These are phyloP conservation scores for Eulemur coronatus DNA, from an alignment of 2,797 vertebrate genomes.

Conservation along the genomic window DNA sequence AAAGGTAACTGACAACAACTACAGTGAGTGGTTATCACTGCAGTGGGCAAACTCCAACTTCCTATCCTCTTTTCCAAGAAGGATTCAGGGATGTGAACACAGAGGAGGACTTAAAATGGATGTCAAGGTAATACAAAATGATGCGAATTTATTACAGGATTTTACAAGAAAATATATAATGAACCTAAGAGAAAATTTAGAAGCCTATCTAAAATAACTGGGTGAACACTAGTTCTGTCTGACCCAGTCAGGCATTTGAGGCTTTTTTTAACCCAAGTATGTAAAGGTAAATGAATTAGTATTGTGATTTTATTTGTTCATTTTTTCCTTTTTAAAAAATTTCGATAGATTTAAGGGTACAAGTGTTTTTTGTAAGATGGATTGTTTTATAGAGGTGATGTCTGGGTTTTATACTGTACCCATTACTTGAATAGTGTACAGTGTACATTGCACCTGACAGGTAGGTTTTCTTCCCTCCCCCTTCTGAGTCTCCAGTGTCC, in stretches of 20 bases:
- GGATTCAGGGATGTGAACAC: not conserved
- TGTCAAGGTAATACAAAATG: not conserved
- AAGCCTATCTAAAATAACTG: not conserved
- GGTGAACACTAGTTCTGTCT: not conserved
- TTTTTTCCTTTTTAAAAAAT: no score
- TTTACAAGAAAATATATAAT: not conserved
- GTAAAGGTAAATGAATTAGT: not conserved
- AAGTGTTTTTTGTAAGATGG: no score
- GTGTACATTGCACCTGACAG: no score
- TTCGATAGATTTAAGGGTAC: no score
- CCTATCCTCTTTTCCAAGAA: not conserved
- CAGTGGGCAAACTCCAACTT: not conserved
- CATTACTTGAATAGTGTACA: no score
- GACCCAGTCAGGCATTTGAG: not conserved
- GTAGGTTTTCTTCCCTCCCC: no score
- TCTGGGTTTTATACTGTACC: no score
- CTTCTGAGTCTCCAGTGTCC: no score
- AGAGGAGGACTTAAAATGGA: not conserved
- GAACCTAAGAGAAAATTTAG: not conserved
- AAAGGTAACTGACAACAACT: not conserved
- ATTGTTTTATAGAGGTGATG: no score
- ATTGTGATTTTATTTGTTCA: no score
- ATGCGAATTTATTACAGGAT: not conserved
- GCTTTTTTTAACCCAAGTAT: not conserved
- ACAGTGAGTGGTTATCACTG: not conserved